These are phyloP conservation scores for Hofmannophila pseudospretella DNA, from an alignment of 2,888 invertebrate genomes.

Conservation along the genomic window DNA sequence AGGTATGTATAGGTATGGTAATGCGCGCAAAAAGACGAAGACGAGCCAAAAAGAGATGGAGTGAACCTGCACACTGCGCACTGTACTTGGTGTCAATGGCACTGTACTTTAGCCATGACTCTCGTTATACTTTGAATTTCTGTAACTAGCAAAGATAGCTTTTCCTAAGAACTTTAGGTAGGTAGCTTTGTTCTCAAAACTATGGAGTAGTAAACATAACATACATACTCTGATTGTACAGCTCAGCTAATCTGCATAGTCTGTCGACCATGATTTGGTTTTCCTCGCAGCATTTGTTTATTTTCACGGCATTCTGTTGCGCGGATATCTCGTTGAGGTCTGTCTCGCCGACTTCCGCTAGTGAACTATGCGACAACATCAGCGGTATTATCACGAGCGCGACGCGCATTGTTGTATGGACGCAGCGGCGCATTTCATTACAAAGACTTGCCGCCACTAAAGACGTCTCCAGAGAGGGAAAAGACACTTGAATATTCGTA, in stretches of 20 bases:
- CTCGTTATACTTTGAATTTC: too few species aligned
- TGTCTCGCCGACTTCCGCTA: conserved; percentile 41
- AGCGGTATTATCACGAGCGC: conserved; percentile 53
- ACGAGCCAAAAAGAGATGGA: too few species aligned
- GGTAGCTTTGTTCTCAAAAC: too few species aligned
- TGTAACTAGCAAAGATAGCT: too few species aligned
- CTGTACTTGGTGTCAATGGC: too few species aligned
- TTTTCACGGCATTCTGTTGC: conserved; percentile 69
- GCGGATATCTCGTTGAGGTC: conserved; percentile 70
- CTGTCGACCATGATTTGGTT: conserved; percentile 84
- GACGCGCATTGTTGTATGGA: conserved; percentile 17
- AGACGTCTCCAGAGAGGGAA: not conserved
- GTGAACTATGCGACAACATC: conserved; percentile 22
- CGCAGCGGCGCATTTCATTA: conserved; percentile 19
- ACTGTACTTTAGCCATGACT: too few species aligned
- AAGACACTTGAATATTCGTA: conserved; percentile 3
- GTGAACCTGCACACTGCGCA: too few species aligned
- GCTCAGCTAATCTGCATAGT: conserved; percentile 80
- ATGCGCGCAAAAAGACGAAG: too few species aligned
- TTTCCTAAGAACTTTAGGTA: too few species aligned
- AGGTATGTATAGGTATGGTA: too few species aligned
- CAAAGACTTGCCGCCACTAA: conserved; percentile 14
- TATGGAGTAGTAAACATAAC: too few species aligned
- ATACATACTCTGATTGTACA: conserved; percentile 76
- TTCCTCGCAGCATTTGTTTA: conserved; percentile 89